phyloP scores from a whole-genome alignment of 2,797 vertebrate species.

The Triplophysa yarkandensis region DNA sequence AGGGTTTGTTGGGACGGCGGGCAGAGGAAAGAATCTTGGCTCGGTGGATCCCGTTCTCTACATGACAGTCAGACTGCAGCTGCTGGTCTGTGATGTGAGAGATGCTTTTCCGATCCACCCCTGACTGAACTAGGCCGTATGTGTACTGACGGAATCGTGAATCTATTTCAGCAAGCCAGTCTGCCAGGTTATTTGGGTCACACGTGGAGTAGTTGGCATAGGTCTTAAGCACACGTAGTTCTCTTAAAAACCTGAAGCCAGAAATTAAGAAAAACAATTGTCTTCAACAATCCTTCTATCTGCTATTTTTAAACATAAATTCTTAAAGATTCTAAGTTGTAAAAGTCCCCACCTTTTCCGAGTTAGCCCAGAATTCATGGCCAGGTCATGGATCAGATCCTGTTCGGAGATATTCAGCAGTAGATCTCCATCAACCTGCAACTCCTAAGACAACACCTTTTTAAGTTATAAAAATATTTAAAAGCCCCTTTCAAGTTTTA shows the following conservation, averaged over 20 bases:
- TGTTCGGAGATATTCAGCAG: slow-evolving; percentile 87
- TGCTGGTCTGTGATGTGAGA: slow-evolving; percentile 89
- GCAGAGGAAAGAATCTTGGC: slow-evolving; percentile 83
- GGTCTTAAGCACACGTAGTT: slow-evolving; percentile 91
- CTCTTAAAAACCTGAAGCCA: slow-evolving; percentile 85
- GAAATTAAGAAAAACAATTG: slow-evolving; percentile 8
- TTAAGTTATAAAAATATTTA: too few relatives aligned
- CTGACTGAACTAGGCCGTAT: slow-evolving; percentile 88
- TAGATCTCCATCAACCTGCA: slow-evolving; percentile 94
- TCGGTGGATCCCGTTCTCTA: slow-evolving; percentile 87
- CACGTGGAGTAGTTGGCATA: slow-evolving; percentile 94
- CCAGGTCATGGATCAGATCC: slow-evolving; percentile 84
- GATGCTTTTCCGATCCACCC: slow-evolving; percentile 84
- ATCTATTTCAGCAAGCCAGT: slow-evolving; percentile 89
- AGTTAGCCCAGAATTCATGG: slow-evolving; percentile 84
- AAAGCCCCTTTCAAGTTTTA: too few relatives aligned
- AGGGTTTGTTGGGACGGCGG: slow-evolving; percentile 76
- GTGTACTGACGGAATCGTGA: slow-evolving; percentile 95
- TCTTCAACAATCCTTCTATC: too few relatives aligned
- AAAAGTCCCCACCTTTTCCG: slow-evolving; percentile 81
- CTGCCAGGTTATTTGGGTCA: slow-evolving; percentile 93
- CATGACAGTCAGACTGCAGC: slow-evolving; percentile 85
- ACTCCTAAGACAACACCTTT: slow-evolving; percentile 82
- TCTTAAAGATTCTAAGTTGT: background rate
- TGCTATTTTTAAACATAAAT: background rate